Evolutionary conservation across 2,888 invertebrate species (phyloP), one percentile per base, ranked within the genome.

Genomic region (Trachelus iudaicus): DNA sequence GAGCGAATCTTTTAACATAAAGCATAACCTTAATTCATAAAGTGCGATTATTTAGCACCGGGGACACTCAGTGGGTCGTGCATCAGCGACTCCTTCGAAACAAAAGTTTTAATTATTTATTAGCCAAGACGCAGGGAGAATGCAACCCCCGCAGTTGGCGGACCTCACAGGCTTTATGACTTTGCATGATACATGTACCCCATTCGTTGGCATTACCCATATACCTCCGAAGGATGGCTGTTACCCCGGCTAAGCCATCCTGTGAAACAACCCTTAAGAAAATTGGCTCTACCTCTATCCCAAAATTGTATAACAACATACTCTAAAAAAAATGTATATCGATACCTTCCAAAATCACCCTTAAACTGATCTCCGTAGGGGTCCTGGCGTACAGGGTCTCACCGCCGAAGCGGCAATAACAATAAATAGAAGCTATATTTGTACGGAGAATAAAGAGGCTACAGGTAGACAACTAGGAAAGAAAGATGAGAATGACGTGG

Each of bases 101-200:
- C 89, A 90, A 90, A 91, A 91, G 90, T 91, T 91, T 91, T 89
- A 89, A 91, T 90, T 91, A 91, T 91, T 91, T 91, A 91, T 91
- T 90, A 91, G 88, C 84, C 87, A 84, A 87, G 87, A 88, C 87
- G 87, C 84, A 86, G 85, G 86, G 85, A 87, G 88, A 89, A 90
- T 89, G 87, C 84, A 87, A 85, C 87, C 74, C 74, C 37, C 74
- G 34, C 35, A 34, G 11, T 71, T 33, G 71, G 56, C 73, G 71
- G 78, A 78, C 81, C 80, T 76, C 77, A 75, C 78, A 79, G 30
- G 79, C 80, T 83, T 81, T 82, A 82, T 82, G 81, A 78, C 80
- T 81, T 81, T 80, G 68, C n/a, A 56, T 75, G 75, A n/a, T 40
- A 40, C 34, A 37, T 37, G 31, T 37, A 34, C 35, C 35, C 40